phyloP scores from a whole-genome alignment of 2,113 vertebrate species.

The Erythrolamprus reginae region DNA sequence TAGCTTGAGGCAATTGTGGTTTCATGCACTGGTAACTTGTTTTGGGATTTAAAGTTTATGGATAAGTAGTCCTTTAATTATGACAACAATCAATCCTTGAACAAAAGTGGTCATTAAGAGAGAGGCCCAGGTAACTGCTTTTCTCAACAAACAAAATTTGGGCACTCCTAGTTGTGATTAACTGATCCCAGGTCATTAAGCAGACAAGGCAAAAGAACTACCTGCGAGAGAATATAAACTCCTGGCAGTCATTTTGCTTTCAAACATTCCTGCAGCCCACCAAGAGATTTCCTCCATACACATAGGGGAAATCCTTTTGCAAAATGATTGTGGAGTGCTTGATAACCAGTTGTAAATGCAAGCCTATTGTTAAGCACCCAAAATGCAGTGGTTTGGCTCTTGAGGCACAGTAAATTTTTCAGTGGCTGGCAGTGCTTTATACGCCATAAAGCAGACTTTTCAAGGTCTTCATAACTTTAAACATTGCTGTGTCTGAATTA shows the following conservation, averaged over 20 bases:
- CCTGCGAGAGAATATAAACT: not conserved
- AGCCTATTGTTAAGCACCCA: not conserved
- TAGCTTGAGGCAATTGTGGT: slow-evolving; percentile 17
- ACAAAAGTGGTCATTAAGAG: not conserved
- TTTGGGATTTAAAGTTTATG: slow-evolving; percentile 30
- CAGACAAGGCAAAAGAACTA: not conserved
- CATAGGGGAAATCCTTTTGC: not conserved
- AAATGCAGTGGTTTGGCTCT: not conserved
- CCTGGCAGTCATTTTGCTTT: not conserved
- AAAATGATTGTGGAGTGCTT: not conserved
- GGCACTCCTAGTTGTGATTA: not conserved
- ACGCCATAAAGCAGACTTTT: not conserved
- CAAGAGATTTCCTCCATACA: not conserved
- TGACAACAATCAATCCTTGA: not conserved
- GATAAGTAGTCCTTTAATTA: not conserved
- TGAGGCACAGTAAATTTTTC: not conserved
- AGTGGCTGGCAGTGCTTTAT: not conserved
- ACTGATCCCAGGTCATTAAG: not conserved
- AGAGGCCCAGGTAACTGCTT: not conserved
- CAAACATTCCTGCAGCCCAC: not conserved
- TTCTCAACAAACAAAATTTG: not conserved
- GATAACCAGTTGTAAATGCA: not conserved
- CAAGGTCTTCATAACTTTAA: not conserved
- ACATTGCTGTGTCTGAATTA: not conserved
- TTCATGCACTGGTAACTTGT: slow-evolving; percentile 22